phyloP scores from a whole-genome alignment of 1,140 invertebrate species.

The Akabosia matsudoensis region DNA sequence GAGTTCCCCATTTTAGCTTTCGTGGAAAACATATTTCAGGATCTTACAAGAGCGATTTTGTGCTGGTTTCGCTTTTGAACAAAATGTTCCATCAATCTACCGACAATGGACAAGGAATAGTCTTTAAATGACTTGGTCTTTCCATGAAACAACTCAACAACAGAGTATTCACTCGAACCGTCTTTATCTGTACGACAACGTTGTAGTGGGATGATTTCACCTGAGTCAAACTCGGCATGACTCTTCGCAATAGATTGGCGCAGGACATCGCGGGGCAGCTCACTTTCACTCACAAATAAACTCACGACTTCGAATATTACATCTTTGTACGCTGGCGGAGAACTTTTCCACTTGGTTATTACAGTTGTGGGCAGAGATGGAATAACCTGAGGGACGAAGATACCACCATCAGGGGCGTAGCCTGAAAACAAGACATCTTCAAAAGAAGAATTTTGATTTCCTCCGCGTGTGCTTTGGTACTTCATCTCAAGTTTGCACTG shows the following conservation, averaged over 20 bases:
- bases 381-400: conserved; percentile 53
- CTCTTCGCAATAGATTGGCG: conserved; percentile 9
- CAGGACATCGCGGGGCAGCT: conserved; percentile 50
- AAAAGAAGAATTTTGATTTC: conserved; percentile 47
- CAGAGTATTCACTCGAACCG: conserved; percentile 45
- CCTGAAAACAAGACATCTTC: conserved; percentile 53
- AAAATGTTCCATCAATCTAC: conserved; percentile 54
- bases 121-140: conserved; percentile 57
- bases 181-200: conserved; percentile 42
- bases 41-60: conserved; percentile 46
- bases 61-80: conserved; percentile 51
- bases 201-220: conserved; percentile 49
- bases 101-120: conserved; percentile 53
- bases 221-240: conserved; percentile 30
- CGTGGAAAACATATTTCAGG: not conserved
- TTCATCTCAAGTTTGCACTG: no score
- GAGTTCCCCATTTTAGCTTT: not conserved
- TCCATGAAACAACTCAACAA: conserved; percentile 56
- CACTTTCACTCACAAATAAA: conserved; percentile 52
- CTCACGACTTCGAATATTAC: conserved; percentile 52
- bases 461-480: conserved; percentile 53
- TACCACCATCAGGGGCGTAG: conserved; percentile 54
- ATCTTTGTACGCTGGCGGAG: conserved; percentile 50
- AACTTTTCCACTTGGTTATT: conserved; percentile 50
- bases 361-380: conserved; percentile 49